Conservation (phyloP, 2,113 vertebrate species). For the Pomatorhinus ruficollis region DNA sequence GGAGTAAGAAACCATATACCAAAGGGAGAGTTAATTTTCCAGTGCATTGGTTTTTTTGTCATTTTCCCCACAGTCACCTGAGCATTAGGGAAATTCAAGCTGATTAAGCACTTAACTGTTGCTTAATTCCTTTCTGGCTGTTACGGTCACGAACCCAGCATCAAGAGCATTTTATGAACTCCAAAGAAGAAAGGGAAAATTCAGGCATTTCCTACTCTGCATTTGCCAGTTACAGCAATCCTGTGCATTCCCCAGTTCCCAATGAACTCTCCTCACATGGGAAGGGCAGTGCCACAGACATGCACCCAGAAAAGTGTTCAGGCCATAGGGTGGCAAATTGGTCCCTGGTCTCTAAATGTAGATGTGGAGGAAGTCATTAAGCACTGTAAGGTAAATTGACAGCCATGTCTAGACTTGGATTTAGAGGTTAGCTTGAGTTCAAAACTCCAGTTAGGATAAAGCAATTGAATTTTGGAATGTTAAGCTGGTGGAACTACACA, state of each 20-base stretch:
- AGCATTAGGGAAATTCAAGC: constrained; percentile 4
- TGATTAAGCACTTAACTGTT: constrained; percentile 27
- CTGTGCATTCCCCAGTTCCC: background rate
- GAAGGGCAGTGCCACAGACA: background rate
- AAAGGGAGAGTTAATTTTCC: background rate
- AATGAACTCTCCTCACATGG: background rate
- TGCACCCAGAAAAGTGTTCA: background rate
- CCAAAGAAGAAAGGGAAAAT: background rate
- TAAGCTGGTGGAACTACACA: background rate
- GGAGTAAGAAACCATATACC: background rate
- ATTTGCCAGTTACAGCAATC: background rate
- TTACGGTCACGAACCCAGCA: background rate
- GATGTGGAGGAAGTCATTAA: constrained; percentile 26
- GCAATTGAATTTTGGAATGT: background rate
- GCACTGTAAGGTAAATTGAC: background rate
- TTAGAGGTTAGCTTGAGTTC: constrained; percentile 57
- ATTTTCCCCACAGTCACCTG: constrained; percentile 1
- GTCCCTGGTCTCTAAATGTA: background rate
- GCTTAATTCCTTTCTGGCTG: background rate
- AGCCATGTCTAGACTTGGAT: constrained; percentile 49
- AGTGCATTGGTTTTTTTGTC: background rate
- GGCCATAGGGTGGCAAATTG: background rate
- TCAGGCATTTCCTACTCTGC: background rate
- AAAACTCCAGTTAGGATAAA: background rate
- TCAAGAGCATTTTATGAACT: background rate